Base-by-base conservation (phyloP, 35 echinoderm and acorn worm genomes). In the Heliocidaris erythrogramma region DNA sequence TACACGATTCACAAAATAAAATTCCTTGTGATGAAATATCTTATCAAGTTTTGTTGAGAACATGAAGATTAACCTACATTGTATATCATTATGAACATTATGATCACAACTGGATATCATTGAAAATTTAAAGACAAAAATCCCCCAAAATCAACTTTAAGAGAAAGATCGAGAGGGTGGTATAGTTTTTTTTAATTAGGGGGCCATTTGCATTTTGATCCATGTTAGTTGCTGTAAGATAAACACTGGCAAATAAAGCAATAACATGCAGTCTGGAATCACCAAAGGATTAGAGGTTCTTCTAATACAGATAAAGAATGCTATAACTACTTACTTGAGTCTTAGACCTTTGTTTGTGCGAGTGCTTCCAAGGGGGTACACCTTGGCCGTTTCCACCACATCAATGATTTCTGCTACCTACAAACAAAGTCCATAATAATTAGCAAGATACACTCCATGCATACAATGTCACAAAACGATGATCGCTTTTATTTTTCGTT, bases 331-430 rank as follows among this genome's bases (percentile, higher is more conserved):
- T 94, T 96, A 99, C 98, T 86, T 96, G 21, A 99, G 59, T 94
- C 94, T 96, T 16, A 99, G 88, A 32, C 98, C 98, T 94, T 99
- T 99, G 88, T 99, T 99, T 56, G 98, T 99, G 32, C 97, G 96
- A 48, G 97, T 97, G 27, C 31, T 86, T 52, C 98, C 98, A 24
- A 99, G 88, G 69, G 92, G 95, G 87, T 99, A 99, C 30, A 99
- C 92, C 94, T 99, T 99, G 8, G 97, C 98, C 88, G 98, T 99
- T 94, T 99, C 97, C 49, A 97, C 96, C 24, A 97, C 97, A 85
- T 97, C 97, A 90, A 69, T 97, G 48, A 99, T 97, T 88, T 99
- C 95, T 71, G 96, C 98, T 17, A 99, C 98, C 98, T 99, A 60
- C 17, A 93, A n/a, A 94, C 27, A 47, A 85, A 96, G 93, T 10